phyloP scores from a whole-genome alignment of 1,140 invertebrate species.

The Monomorium pharaonis region DNA sequence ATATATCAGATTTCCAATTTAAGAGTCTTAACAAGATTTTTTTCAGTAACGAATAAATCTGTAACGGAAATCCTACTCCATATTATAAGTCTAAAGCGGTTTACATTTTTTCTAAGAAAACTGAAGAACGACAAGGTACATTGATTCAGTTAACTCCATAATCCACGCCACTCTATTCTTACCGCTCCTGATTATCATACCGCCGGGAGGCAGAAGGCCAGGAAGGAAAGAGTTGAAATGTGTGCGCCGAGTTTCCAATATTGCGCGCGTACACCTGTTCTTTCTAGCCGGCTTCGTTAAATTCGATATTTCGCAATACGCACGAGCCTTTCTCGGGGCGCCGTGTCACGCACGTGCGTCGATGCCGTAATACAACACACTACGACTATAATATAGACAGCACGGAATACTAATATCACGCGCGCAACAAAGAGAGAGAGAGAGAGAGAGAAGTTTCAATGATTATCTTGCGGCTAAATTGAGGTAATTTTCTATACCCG shows the following conservation, averaged over 20 bases:
- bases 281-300: conserved; percentile 69
- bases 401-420: conserved; percentile 56
- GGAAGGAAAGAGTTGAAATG: conserved; percentile 56
- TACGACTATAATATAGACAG: conserved; percentile 62
- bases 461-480: conserved; percentile 57
- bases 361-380: conserved; percentile 62
- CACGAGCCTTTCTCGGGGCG: conserved; percentile 72
- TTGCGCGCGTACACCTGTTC: conserved; percentile 64
- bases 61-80: background rate
- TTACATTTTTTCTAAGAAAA: background rate
- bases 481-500: conserved; percentile 56
- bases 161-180: conserved; percentile 34
- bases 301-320: conserved; percentile 72
- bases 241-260: conserved; percentile 61
- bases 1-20: no score
- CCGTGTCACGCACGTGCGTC: conserved; percentile 69
- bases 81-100: background rate
- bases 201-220: conserved; percentile 29
- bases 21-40: no score
- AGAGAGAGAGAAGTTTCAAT: background rate
- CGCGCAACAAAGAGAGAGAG: background rate
- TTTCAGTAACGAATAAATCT: background rate
- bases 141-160: conserved; percentile 20
- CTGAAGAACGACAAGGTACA: background rate
- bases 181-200: conserved; percentile 53